A percentile compares a stretch with the other conserved stretches of the same genome.
Evolutionary conservation across 2,888 invertebrate species (phyloP).

Genomic region (Dicycla oo): DNA sequence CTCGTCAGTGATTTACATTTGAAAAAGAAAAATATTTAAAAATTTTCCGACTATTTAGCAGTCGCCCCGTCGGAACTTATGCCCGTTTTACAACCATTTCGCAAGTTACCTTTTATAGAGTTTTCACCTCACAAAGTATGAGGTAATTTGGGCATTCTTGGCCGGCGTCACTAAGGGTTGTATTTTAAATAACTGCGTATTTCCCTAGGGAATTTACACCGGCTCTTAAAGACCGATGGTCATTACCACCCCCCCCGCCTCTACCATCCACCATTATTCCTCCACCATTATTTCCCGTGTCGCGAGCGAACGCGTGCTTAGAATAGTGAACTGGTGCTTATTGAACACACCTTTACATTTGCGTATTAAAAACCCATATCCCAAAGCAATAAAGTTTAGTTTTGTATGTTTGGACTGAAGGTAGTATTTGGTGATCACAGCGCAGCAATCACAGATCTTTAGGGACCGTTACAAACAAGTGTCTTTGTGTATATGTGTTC

Average conservation of each 20-base stretch:
- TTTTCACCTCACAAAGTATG: constrained; percentile 36
- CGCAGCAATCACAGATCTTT: constrained; percentile 75
- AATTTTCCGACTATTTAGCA: constrained; percentile 16
- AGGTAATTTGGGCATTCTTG: constrained; percentile 58
- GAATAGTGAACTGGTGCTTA: constrained; percentile 77
- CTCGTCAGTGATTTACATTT: background rate
- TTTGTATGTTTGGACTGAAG: constrained; percentile 33
- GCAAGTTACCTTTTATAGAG: constrained; percentile 28
- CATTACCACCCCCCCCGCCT: constrained; percentile 66
- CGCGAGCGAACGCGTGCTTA: constrained; percentile 72
- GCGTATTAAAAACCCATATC: constrained; percentile 33
- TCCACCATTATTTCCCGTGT: constrained; percentile 77
- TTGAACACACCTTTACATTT: constrained; percentile 66
- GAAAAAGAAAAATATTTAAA: constrained; percentile 25
- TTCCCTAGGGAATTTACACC: constrained; percentile 63
- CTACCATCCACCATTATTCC: constrained; percentile 75
- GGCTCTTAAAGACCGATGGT: constrained; percentile 69
- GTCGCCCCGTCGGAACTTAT: constrained; percentile 10
- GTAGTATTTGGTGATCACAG: constrained; percentile 57
- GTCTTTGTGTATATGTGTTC: constrained; percentile 64
- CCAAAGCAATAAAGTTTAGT: constrained; percentile 46
- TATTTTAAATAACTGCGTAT: constrained; percentile 63
- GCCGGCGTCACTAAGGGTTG: constrained; percentile 55
- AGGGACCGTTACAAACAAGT: constrained; percentile 75
- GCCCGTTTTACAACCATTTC: constrained; percentile 26